Base-by-base conservation (phyloP, 64 coral and sea anemone species). In the Hydrozoanthus tunicans region DNA sequence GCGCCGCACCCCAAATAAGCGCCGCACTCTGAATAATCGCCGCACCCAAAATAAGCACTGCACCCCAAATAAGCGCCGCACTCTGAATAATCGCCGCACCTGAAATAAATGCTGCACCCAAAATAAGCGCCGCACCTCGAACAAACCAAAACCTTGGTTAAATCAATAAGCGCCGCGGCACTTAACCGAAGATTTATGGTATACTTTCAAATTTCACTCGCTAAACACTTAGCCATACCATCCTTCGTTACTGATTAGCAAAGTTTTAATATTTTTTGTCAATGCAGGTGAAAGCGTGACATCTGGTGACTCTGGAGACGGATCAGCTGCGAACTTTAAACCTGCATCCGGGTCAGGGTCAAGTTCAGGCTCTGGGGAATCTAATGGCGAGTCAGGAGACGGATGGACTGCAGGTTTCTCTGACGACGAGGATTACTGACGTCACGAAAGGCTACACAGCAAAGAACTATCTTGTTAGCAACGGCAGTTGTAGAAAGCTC, bases 371-470 rank as follows among this genome's bases (percentile, higher is more conserved):
- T 86, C 83, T 9, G 68, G 55, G 43, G 81, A 43, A 53, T 86
- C 83, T 73, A 67, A 64, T 3, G 65, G 7, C 66, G 82, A 51
- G 64, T 86, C 82, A 69, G 81, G 81, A 23, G 65, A 24, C 7
- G 80, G 32, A 43, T 86, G 83, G 83, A 6, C 66, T 6, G 15
- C 83, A 6, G 83, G 83, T 6, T 59, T 86, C 5, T 13, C 54
- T 24, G 83, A 86, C 69, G 83, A 86, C 15, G 83, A 86, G 13
- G 83, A 86, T 59, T 86, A 59, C 83, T 86, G 20, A 73, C 11
- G 58, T 73, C 0, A 32, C 55, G 0, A n/a, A 73, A 56, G 24
- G 43, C 43, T 11, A 26, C 43, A 76, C 4, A 3, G 51, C 9
- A 53, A 51, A 51, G 7, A 76, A 53, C 27, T 76, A 76, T 8